Base-by-base conservation (phyloP, 2,888 invertebrate genomes). In the Epinotia nisella region DNA sequence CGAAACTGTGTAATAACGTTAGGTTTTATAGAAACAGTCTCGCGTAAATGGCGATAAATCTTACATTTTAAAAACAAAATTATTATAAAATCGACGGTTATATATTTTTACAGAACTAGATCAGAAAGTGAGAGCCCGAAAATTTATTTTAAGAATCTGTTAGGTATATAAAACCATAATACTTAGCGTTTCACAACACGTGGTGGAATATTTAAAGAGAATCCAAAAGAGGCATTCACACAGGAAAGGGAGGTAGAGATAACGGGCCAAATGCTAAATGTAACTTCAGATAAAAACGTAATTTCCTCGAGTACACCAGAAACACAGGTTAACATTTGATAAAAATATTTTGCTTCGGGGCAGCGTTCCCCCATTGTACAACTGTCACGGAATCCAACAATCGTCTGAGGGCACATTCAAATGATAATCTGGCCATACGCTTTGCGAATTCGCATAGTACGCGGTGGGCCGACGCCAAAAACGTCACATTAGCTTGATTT, bases 361-460 rank as follows among this genome's bases (percentile, higher is more conserved):
- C 82, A 84, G 83, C 82, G 80, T 84, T 83, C 83, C 79, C 77
- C 87, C 90, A 90, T 91, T 91, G 90, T 91, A 85, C 83, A 81
- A 86, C 85, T 90, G 91, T 89, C 91, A 90, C 87, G 86, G 84
- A 87, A 88, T 89, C 89, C 87, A 84, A 90, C 91, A 89, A 90
- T 90, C 90, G 90, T 91, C 91, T 90, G 86, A 90, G 90, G 90
- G 89, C 86, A 90, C 87, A 92, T 92, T 91, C 90, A 92, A 90
- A 92, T 92, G 90, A 93, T 92, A 92, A 92, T 92, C 92, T 88
- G 84, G 84, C 86, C 90, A 90, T 90, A 91, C 90, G 91, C 86
- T 88, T 87, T 85, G 87, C 87, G 87, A 90, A 90, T 84, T 83
- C 83, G 81, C 82, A 83, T 80, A 77, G 80, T 78, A 82, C 78